Percentiles rank a stretch among this genome's conserved stretches.
These are phyloP conservation scores for Ctenochaetus hawaiiensis DNA, from an alignment of 2,797 vertebrate species.

Conservation along the genomic window DNA sequence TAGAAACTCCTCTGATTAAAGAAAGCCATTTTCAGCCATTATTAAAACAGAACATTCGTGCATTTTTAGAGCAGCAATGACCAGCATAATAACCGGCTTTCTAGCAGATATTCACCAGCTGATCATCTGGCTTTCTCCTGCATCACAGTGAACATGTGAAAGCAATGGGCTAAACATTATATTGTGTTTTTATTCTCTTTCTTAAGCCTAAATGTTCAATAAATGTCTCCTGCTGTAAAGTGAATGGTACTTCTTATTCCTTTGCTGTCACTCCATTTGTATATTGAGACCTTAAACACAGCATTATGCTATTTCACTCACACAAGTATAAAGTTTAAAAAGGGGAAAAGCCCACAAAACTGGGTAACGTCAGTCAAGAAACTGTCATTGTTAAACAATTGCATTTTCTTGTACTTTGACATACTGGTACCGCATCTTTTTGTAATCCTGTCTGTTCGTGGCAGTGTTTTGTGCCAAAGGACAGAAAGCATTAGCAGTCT, in stretches of 20 bases:
- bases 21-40: constrained; percentile 32
- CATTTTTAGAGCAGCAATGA: constrained; percentile 44
- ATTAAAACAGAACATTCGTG: constrained; percentile 49
- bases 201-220: background rate
- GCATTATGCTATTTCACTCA: background rate
- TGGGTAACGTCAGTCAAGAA: background rate
- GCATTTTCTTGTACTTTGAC: background rate
- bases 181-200: constrained; percentile 2
- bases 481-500: background rate
- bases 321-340: background rate
- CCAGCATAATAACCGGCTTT: constrained; percentile 60
- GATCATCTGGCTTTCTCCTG: constrained; percentile 24
- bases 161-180: no score
- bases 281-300: background rate
- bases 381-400: background rate
- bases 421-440: background rate
- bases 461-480: background rate
- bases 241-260: background rate
- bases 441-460: background rate
- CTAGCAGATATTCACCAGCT: constrained; percentile 20
- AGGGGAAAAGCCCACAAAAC: no score
- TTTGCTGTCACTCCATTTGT: background rate
- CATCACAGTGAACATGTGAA: background rate
- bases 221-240: background rate
- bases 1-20: constrained; percentile 62